Conservation (phyloP, 2,113 vertebrate genomes). For the Nothoprocta pentlandii region DNA sequence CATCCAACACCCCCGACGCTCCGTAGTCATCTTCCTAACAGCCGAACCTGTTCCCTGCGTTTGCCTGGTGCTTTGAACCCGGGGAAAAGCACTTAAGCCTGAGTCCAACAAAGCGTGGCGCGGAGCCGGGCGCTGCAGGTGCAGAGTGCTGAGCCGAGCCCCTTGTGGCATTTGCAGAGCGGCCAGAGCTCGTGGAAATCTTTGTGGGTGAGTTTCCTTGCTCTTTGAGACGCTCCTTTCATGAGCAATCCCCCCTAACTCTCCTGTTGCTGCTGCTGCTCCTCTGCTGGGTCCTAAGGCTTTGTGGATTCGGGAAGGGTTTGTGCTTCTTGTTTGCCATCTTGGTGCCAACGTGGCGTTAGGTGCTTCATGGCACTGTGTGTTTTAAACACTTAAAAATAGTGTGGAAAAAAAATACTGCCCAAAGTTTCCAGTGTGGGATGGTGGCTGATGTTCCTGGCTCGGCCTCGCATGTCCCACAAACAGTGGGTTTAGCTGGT, state of each 20-base stretch:
- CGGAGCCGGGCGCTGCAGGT: neutral
- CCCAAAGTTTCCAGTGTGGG: constrained; percentile 27
- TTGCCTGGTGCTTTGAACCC: constrained; percentile 10
- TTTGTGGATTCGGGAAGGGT: neutral
- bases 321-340: constrained; percentile 3
- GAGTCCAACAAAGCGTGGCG: neutral
- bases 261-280: neutral
- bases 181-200: neutral
- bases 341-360: neutral
- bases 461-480: neutral
- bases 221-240: neutral
- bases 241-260: neutral
- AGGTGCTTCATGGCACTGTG: constrained; percentile 6
- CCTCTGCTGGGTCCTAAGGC: neutral
- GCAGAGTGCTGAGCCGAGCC: neutral
- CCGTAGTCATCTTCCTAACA: constrained; percentile 30
- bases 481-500: neutral
- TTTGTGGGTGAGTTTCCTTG: constrained; percentile 30
- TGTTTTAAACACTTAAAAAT: constrained; percentile 35
- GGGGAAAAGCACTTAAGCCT: neutral
- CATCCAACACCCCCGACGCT: constrained; percentile 18
- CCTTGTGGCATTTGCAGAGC: neutral
- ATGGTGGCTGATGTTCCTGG: constrained; percentile 9
- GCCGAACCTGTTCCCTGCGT: constrained; percentile 67
- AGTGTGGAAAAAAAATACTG: neutral